Conservation (phyloP, 2,797 vertebrate genomes). For the Triplophysa yarkandensis region DNA sequence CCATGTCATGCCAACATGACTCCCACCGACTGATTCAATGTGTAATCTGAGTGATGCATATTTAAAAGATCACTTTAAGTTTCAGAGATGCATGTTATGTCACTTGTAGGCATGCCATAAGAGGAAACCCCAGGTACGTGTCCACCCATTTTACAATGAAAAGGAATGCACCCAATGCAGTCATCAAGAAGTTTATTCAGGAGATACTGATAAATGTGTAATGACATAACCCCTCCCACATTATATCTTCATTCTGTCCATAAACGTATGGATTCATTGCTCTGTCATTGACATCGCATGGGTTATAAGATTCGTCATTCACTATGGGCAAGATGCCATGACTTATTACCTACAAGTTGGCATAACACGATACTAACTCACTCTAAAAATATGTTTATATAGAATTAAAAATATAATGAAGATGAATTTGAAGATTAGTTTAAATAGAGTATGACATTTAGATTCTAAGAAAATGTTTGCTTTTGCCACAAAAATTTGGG, state of each 20-base stretch:
- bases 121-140: not conserved
- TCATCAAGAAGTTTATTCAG: not conserved
- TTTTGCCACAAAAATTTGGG: no score
- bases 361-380: not conserved
- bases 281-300: not conserved
- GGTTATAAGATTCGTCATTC: not conserved
- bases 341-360: not conserved
- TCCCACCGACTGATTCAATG: not conserved
- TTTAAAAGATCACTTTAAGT: not conserved
- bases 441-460: not conserved
- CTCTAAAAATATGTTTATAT: not conserved
- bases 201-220: not conserved
- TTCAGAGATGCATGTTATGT: constrained; percentile 3
- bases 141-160: not conserved
- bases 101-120: not conserved
- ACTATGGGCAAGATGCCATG: not conserved
- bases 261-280: not conserved
- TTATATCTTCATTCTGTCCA: constrained; percentile 3
- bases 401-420: not conserved
- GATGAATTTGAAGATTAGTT: not conserved
- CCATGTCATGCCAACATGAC: not conserved
- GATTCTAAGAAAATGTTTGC: no score
- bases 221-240: not conserved
- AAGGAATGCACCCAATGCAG: not conserved
- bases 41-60: not conserved